Evolutionary conservation across 2,113 vertebrate genomes (phyloP).

Genomic region (Candoia aspera): DNA sequence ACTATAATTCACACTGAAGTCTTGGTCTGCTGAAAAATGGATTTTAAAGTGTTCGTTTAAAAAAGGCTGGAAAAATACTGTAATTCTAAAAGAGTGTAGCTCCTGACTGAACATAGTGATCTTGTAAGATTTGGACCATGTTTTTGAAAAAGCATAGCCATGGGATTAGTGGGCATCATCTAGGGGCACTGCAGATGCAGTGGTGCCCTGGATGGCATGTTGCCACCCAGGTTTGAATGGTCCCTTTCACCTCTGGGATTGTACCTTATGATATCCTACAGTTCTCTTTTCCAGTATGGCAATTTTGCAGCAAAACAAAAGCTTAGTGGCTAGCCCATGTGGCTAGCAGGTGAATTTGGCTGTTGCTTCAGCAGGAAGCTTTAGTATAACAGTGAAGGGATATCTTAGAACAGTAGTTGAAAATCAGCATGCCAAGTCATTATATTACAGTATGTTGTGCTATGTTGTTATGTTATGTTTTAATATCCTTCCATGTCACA

Average conservation of each 20-base stretch:
- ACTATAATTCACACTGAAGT: not conserved
- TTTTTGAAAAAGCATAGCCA: not conserved
- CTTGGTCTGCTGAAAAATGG: not conserved
- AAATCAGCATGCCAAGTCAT: not conserved
- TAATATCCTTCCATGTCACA: not conserved
- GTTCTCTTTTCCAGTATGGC: not conserved
- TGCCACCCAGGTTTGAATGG: not conserved
- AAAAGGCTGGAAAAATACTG: not conserved
- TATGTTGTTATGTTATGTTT: too few relatives aligned
- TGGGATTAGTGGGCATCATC: not conserved
- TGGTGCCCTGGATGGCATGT: too few relatives aligned
- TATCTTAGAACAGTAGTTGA: not conserved
- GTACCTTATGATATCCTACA: not conserved
- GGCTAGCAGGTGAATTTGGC: not conserved
- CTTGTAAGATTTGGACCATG: not conserved
- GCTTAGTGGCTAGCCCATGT: not conserved
- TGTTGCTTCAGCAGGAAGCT: not conserved
- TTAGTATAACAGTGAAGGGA: not conserved
- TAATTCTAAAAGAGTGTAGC: not conserved
- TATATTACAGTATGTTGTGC: not conserved
- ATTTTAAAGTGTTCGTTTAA: not conserved
- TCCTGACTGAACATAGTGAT: not conserved
- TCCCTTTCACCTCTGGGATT: not conserved
- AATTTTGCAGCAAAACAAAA: not conserved
- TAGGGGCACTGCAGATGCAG: not conserved